Evolutionary conservation across 2,797 vertebrate genomes (phyloP).

Genomic region (Anabas testudineus): DNA sequence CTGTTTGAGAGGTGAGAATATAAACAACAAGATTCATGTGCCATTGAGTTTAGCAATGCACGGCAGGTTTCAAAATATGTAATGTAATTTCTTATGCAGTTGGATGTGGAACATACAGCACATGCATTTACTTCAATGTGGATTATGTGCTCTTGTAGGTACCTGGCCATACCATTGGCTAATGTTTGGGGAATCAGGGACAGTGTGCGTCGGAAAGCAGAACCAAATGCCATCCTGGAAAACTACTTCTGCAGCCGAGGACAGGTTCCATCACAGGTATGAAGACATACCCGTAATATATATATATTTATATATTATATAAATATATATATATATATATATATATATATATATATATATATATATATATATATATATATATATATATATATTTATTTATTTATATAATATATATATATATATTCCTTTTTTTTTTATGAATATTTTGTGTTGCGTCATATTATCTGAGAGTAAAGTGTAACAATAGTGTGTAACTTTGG

Average conservation of each 20-base stretch:
- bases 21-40: conserved; percentile 1
- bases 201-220: conserved; percentile 59
- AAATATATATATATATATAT: no score
- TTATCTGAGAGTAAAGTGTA: neutral
- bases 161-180: conserved; percentile 73
- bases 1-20: conserved; percentile 89
- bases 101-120: neutral
- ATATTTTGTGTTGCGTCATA: neutral
- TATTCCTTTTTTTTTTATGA: fast-evolving
- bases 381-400: no score
- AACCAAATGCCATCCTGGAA: conserved; percentile 73
- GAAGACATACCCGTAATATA: no score
- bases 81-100: neutral
- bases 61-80: conserved; percentile 28
- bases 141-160: conserved; percentile 57
- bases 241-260: conserved; percentile 70
- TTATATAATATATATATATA: neutral
- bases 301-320: no score
- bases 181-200: conserved; percentile 73
- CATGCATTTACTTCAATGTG: conserved; percentile 2
- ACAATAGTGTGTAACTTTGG: neutral
- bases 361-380: no score
- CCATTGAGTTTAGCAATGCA: conserved; percentile 5
- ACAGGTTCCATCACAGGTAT: conserved; percentile 71
- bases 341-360: no score